Evolutionary conservation across 1,140 invertebrate species (phyloP).

Genomic region (Euwallacea similis): DNA sequence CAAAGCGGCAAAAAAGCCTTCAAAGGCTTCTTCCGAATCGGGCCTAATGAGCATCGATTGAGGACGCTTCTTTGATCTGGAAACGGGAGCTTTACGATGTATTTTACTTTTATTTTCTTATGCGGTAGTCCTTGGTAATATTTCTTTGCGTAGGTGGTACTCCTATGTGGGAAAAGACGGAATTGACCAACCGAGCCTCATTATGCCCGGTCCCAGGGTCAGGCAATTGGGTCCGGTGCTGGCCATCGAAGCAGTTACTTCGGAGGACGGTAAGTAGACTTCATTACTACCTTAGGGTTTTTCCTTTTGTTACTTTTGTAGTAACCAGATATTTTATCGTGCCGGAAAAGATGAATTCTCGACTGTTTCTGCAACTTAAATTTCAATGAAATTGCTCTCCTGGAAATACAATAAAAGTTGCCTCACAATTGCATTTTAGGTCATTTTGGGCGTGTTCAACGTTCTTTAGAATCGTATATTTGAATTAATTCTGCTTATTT

Average conservation of each 20-base stretch:
- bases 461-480: too few relatives aligned
- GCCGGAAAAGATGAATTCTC: too few relatives aligned
- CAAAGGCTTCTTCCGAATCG: constrained; percentile 4
- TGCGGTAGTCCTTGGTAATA: not conserved
- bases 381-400: not conserved
- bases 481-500: too few relatives aligned
- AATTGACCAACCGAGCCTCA: constrained; percentile 56
- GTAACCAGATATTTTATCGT: too few relatives aligned
- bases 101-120: constrained; percentile 10
- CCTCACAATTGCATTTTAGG: too few relatives aligned
- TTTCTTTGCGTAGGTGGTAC: constrained; percentile 63
- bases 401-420: not conserved
- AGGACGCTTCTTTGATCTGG: constrained; percentile 21
- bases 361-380: not conserved
- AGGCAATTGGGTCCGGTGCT: constrained; percentile 69
- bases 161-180: constrained; percentile 63
- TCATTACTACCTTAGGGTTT: not conserved
- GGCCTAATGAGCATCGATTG: constrained; percentile 23
- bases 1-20: too few relatives aligned
- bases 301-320: too few relatives aligned
- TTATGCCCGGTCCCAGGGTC: constrained; percentile 65
- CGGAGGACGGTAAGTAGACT: constrained; percentile 61
- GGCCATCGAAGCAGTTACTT: constrained; percentile 70
- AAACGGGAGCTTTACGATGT: not conserved
- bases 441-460: too few relatives aligned